Evolutionary conservation across 2,797 vertebrate species (phyloP).

Genomic region (Pyrocephalus nanus): DNA sequence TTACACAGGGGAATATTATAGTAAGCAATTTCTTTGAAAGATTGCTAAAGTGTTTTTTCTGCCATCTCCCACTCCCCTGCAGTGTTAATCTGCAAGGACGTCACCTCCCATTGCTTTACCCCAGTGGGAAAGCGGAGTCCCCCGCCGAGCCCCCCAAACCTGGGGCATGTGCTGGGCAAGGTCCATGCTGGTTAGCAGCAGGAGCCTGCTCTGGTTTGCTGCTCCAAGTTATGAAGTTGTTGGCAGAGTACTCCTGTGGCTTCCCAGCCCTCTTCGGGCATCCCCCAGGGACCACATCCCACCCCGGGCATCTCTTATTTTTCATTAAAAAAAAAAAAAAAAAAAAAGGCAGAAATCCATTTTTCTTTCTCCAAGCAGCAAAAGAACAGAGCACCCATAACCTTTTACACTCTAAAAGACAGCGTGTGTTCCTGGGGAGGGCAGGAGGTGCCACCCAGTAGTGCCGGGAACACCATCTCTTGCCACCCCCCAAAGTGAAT

Average conservation of each 20-base stretch:
- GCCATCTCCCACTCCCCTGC: neutral
- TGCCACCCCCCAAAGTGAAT: neutral
- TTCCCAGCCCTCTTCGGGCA: neutral
- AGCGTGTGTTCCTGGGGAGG: neutral
- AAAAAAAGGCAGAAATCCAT: neutral
- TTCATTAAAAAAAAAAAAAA: neutral
- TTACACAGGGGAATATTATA: neutral
- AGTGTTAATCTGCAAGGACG: neutral
- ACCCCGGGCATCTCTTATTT: fast-evolving
- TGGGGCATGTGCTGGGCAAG: neutral
- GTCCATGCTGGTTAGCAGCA: neutral
- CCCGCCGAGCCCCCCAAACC: fast-evolving
- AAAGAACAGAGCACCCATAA: neutral
- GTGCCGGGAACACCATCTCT: neutral
- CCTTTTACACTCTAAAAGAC: neutral
- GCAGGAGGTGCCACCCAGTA: fast-evolving
- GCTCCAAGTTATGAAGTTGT: neutral
- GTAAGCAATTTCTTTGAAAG: slow-evolving; percentile 4
- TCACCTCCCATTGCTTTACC: neutral
- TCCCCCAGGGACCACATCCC: fast-evolving
- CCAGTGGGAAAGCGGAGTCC: fast-evolving
- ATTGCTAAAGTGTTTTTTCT: neutral
- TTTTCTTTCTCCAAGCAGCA: neutral
- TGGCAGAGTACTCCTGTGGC: neutral
- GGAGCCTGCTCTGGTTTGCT: neutral